Base-by-base conservation (phyloP, 2,888 invertebrate genomes). In the Melinopterus prodromus region DNA sequence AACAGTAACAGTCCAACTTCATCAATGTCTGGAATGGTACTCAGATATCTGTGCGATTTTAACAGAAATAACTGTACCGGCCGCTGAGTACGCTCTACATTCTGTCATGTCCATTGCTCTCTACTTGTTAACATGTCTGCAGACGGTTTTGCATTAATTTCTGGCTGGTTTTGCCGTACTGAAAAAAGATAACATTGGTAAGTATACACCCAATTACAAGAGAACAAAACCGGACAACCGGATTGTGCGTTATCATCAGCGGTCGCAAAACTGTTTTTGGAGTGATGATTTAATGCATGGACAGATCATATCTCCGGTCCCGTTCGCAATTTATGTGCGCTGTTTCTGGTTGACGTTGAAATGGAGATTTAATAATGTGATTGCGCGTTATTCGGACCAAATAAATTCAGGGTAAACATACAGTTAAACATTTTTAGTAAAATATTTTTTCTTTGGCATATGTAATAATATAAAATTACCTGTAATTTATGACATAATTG, bases 41-140 rank as follows among this genome's bases (percentile, higher is more conserved):
- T 12, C 53, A 53, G 53, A 53, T 53, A 77, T 77, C n/a, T 53
- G 69, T 26, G 69, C 69, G 15, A 77, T 38, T 77, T 77, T 77
- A 38, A 77, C 69, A 77, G 26, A 69, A 69, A 77, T 69, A 77
- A 77, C 15, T 76, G 38, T 53, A 53, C 1, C 1, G 9, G 53
- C 53, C 76, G 38, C 7, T 15, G 36, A 53, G 70, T 36, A 70
- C 78, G 53, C 75, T 78, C 78, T 78, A 71, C 78, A 80, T 80
- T 80, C 77, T 75, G 78, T 80, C 80, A 80, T 80, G 80, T 71
- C 74, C 80, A 76, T 76, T 75, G 78, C 70, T 71, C 78, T 80
- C 80, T 75, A 80, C 80, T 80, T 80, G 80, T 80, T 80, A 80
- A 80, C 80, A 80, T 76, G 77, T 77, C 35, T 78, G 72, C 69